phyloP scores from a whole-genome alignment of 92 coral and sea anemone genomes.

The Zoanthus sociatus region DNA sequence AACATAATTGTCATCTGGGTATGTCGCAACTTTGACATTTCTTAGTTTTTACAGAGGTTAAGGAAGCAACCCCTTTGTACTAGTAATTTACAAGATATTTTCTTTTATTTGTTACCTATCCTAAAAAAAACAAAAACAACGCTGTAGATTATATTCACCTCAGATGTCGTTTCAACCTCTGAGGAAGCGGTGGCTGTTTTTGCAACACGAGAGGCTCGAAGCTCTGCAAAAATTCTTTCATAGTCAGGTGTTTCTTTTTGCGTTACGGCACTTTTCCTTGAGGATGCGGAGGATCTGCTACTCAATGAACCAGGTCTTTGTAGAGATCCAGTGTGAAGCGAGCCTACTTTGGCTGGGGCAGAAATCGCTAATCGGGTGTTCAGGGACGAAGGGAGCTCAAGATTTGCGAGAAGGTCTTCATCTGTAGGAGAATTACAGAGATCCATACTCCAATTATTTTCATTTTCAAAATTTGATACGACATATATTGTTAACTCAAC shows the following conservation, averaged over 20 bases:
- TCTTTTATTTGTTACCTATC: no score
- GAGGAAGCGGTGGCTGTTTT: slow-evolving; percentile 16
- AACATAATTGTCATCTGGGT: no score
- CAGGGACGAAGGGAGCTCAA: slow-evolving; percentile 48
- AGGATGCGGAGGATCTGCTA: slow-evolving; percentile 22
- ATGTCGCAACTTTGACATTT: no score
- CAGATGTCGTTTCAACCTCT: slow-evolving; percentile 3
- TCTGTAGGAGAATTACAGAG: slow-evolving; percentile 24
- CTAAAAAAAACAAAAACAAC: no score
- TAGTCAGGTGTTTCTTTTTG: slow-evolving; percentile 17
- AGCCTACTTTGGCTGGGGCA: slow-evolving; percentile 27
- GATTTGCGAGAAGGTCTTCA: slow-evolving; percentile 71
- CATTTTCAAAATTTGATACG: no score
- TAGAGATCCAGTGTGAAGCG: slow-evolving; percentile 21
- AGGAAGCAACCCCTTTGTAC: no score
- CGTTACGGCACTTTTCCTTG: background rate
- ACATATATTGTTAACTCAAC: no score
- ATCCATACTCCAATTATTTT: background rate
- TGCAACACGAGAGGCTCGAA: slow-evolving; percentile 4
- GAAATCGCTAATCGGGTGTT: slow-evolving; percentile 23
- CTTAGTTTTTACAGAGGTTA: no score
- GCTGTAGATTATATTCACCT: background rate
- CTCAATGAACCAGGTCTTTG: slow-evolving; percentile 52
- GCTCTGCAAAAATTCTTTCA: slow-evolving; percentile 42
- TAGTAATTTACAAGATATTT: no score